phyloP scores from a whole-genome alignment of 2,113 vertebrate genomes.

The Nesospiza acunhae region DNA sequence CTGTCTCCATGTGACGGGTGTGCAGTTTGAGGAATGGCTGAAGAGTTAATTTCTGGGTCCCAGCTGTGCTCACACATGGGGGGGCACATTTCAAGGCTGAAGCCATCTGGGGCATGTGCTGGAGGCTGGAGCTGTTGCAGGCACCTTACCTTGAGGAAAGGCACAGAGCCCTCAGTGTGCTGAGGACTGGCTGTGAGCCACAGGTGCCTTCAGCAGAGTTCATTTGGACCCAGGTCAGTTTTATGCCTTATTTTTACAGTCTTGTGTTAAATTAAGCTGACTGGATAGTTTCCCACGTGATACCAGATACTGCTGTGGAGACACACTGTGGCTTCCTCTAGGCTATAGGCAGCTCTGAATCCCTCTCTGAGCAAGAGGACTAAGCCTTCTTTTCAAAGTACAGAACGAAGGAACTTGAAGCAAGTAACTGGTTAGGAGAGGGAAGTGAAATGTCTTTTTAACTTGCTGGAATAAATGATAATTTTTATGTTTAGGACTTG shows the following conservation, averaged over 20 bases:
- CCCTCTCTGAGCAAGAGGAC: not conserved
- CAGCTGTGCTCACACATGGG: not conserved
- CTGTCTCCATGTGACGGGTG: too few relatives aligned
- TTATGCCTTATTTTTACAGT: not conserved
- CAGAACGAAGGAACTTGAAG: not conserved
- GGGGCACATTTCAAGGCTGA: not conserved
- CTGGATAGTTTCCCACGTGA: not conserved
- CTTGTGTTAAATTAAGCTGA: not conserved
- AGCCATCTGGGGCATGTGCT: fast-evolving
- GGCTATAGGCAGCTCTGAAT: not conserved
- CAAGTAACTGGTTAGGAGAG: not conserved
- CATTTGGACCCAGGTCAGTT: not conserved
- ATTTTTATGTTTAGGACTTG: not conserved
- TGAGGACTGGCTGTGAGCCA: not conserved
- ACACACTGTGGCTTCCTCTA: not conserved
- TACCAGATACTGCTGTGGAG: not conserved
- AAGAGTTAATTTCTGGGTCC: not conserved
- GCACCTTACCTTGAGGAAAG: not conserved
- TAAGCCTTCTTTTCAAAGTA: not conserved
- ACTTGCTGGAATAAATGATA: not conserved
- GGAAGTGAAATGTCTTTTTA: not conserved
- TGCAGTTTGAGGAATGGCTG: not conserved
- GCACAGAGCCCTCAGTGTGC: not conserved
- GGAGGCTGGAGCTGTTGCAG: not conserved
- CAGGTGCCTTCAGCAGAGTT: not conserved